These are phyloP conservation scores for Theocolax elegans DNA, from an alignment of 1,140 invertebrate species.

Conservation along the genomic window DNA sequence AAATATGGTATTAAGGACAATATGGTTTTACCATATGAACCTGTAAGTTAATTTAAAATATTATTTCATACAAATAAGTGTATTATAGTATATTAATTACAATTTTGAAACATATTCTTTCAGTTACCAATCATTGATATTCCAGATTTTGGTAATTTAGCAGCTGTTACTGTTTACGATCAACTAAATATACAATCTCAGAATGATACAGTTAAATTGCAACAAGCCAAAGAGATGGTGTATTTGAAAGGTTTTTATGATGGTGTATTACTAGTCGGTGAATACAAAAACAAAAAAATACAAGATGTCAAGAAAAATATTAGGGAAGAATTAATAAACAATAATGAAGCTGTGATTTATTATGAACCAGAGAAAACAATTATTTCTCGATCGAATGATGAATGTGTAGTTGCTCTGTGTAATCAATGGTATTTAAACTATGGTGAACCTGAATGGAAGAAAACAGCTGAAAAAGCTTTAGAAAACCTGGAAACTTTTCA, in stretches of 20 bases:
- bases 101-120: slow-evolving; percentile 57
- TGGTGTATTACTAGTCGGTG: slow-evolving; percentile 87
- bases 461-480: slow-evolving; percentile 77
- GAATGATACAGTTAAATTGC: slow-evolving; percentile 94
- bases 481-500: slow-evolving; percentile 88
- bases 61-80: neutral
- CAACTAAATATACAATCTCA: slow-evolving; percentile 96
- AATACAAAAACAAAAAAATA: slow-evolving; percentile 90
- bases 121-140: slow-evolving; percentile 93
- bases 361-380: slow-evolving; percentile 98
- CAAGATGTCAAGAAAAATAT: slow-evolving; percentile 95
- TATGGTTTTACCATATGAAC: slow-evolving; percentile 89
- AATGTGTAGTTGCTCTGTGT: slow-evolving; percentile 98
- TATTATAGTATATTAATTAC: neutral
- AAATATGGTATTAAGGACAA: slow-evolving; percentile 94
- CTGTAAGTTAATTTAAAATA: slow-evolving; percentile 67
- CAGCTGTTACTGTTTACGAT: slow-evolving; percentile 87
- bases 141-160: slow-evolving; percentile 87
- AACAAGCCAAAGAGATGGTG: slow-evolving; percentile 94
- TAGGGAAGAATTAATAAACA: slow-evolving; percentile 83
- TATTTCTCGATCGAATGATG: slow-evolving; percentile 96
- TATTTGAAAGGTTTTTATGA: slow-evolving; percentile 99
- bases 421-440: slow-evolving; percentile 99
- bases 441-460: slow-evolving; percentile 90
- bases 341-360: slow-evolving; percentile 87